These are phyloP conservation scores for Luperina testacea DNA, from an alignment of 2,888 invertebrate genomes.

Conservation along the genomic window DNA sequence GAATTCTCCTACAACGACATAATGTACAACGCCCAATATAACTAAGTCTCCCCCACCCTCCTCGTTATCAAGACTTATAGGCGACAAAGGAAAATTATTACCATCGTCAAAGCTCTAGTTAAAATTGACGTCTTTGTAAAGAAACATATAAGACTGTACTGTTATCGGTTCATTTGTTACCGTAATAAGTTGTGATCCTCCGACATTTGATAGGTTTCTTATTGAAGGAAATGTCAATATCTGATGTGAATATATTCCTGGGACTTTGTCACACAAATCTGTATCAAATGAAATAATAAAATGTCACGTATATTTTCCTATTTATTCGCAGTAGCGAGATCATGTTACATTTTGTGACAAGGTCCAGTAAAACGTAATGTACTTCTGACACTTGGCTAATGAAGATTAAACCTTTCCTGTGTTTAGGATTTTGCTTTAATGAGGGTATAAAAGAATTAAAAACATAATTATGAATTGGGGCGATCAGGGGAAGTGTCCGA, in stretches of 20 bases:
- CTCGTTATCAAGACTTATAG: constrained; percentile 51
- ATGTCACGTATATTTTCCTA: constrained; percentile 24
- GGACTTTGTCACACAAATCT: constrained; percentile 52
- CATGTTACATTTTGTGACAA: constrained; percentile 49
- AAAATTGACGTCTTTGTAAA: constrained; percentile 69
- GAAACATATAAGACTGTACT: constrained; percentile 75
- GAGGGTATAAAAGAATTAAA: constrained; percentile 62
- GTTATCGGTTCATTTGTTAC: constrained; percentile 81
- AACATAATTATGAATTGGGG: constrained; percentile 53
- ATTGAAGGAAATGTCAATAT: constrained; percentile 76
- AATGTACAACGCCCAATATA: constrained; percentile 66
- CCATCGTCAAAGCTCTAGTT: constrained; percentile 67
- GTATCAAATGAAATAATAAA: constrained; percentile 47
- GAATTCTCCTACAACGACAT: constrained; percentile 76
- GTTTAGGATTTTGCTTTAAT: constrained; percentile 57
- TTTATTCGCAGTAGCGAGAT: constrained; percentile 12
- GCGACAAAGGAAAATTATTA: constrained; percentile 53
- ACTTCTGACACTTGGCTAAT: constrained; percentile 52
- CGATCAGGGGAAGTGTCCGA: constrained; percentile 53
- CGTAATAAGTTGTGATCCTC: constrained; percentile 82
- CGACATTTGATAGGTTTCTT: constrained; percentile 78
- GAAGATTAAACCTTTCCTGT: constrained; percentile 56
- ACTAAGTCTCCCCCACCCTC: constrained; percentile 64
- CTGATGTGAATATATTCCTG: constrained; percentile 63
- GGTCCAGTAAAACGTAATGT: constrained; percentile 35